Evolutionary conservation across 2,113 vertebrate species (phyloP), one percentile per base, ranked within the genome.

Genomic region (Chionis minor): DNA sequence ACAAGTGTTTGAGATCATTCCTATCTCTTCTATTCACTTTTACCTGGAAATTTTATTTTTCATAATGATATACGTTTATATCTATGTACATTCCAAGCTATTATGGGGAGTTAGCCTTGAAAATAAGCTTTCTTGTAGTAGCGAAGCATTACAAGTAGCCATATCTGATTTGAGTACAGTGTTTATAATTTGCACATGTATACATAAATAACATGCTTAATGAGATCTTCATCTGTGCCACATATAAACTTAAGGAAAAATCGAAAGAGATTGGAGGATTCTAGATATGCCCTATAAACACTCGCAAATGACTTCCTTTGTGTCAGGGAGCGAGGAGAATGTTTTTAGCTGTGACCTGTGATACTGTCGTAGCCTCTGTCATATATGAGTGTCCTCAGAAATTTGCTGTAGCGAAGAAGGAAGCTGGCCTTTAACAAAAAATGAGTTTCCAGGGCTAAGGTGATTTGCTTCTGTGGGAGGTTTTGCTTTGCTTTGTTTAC

Each of bases 11-110:
- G 12, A 63, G 61, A 35, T 28, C 55, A 12, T 10, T n/a, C 28
- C 1, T 1, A 19, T 58, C 45, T 58, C 52, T 38, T n/a, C 79
- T 51, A 14, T 4, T 59, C 47, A 9, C 40, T 80, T 91, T 75
- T 45, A 71, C 13, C 52, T 61, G 40, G 35, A 33, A 30, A 47
- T 56, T 44, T 40, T 22, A 3, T 38, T 91, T 86, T 82, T 35
- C 28, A 9, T 6, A 0, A 9, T 2, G 16, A 8, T 2, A 2
- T 2, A 8, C 24, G 19, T 10, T 26, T 47, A 4, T 11, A 1
- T 7, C 8, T 45, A 17, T 2, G 20, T 22, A 10, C 10, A 3
- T 13, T 23, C 52, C 45, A 35, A 38, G 27, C 9, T 12, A 1
- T 10, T 30, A 4, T 3, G 30, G 30, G 40, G 45, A 54, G 3